Evolutionary conservation across 2,113 vertebrate genomes (phyloP).

Genomic region (Boulengeromyrus knoepffleri): DNA sequence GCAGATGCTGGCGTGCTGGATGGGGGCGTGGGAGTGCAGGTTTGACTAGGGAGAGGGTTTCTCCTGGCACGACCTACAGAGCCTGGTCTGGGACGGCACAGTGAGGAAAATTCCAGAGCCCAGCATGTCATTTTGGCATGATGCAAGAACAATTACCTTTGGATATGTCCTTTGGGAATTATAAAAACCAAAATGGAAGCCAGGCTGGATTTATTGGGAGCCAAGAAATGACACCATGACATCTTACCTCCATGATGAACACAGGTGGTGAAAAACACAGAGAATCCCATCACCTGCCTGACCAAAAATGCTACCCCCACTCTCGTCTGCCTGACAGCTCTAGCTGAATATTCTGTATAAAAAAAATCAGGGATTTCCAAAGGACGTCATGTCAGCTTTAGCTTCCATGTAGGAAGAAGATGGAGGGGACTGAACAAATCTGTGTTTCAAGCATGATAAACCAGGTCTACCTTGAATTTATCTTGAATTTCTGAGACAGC

Average conservation of each 20-base stretch:
- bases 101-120: neutral
- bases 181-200: neutral
- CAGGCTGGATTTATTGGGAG: neutral
- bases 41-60: neutral
- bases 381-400: neutral
- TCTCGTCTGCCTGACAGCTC: neutral
- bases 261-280: neutral
- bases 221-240: neutral
- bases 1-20: neutral
- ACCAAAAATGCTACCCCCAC: neutral
- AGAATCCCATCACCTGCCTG: neutral
- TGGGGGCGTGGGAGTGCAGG: neutral
- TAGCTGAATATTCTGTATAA: neutral
- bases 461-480: neutral
- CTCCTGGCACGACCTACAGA: neutral
- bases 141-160: neutral
- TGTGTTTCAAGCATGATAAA: neutral
- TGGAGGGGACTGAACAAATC: neutral
- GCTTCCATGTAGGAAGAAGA: neutral
- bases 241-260: neutral
- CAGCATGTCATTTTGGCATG: neutral
- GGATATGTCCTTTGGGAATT: neutral
- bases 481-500: neutral
- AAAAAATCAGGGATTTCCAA: neutral
- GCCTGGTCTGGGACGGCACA: neutral